A percentile compares a stretch with the other conserved stretches of the same genome.
Conservation (phyloP, 2,888 invertebrate genomes). For the Eulithis prunata region DNA sequence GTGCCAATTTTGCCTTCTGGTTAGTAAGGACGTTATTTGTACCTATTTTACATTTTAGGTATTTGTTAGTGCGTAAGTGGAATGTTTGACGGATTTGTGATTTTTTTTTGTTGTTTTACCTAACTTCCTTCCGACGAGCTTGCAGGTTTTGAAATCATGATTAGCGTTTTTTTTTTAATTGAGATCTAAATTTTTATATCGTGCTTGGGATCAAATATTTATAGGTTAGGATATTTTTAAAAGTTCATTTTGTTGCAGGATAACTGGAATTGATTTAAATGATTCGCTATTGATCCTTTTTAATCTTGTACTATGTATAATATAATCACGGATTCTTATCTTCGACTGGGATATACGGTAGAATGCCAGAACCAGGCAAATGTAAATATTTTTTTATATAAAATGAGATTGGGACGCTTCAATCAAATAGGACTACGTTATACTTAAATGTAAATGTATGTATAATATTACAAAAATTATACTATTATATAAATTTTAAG, state of each 20-base stretch:
- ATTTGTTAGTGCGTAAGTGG: slow-evolving; percentile 80
- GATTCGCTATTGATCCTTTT: slow-evolving; percentile 50
- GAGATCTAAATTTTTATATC: slow-evolving; percentile 62
- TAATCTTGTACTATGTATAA: slow-evolving; percentile 53
- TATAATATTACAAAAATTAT: slow-evolving; percentile 48
- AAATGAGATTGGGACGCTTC: slow-evolving; percentile 53
- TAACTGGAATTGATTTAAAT: slow-evolving; percentile 42
- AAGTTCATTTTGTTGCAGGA: slow-evolving; percentile 36
- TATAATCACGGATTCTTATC: slow-evolving; percentile 66
- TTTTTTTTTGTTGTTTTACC: slow-evolving; percentile 44
- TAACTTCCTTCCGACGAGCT: slow-evolving; percentile 57
- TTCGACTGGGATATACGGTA: slow-evolving; percentile 64
- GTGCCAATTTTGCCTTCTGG: slow-evolving; percentile 85
- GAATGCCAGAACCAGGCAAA: slow-evolving; percentile 55
- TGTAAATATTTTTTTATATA: slow-evolving; percentile 71
- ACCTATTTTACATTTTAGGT: slow-evolving; percentile 82
- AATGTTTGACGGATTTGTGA: slow-evolving; percentile 71
- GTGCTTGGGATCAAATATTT: slow-evolving; percentile 81
- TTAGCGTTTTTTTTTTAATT: slow-evolving; percentile 47
- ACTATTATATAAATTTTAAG: slow-evolving; percentile 36
- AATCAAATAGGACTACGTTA: slow-evolving; percentile 55
- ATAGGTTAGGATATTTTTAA: slow-evolving; percentile 69
- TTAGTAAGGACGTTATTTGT: slow-evolving; percentile 82
- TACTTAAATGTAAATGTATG: slow-evolving; percentile 59
- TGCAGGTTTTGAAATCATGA: slow-evolving; percentile 54